A percentile compares a stretch with the other conserved stretches of the same genome.
Evolutionary conservation across 2,113 vertebrate genomes (phyloP).

Genomic region (Falcunculus frontatus): DNA sequence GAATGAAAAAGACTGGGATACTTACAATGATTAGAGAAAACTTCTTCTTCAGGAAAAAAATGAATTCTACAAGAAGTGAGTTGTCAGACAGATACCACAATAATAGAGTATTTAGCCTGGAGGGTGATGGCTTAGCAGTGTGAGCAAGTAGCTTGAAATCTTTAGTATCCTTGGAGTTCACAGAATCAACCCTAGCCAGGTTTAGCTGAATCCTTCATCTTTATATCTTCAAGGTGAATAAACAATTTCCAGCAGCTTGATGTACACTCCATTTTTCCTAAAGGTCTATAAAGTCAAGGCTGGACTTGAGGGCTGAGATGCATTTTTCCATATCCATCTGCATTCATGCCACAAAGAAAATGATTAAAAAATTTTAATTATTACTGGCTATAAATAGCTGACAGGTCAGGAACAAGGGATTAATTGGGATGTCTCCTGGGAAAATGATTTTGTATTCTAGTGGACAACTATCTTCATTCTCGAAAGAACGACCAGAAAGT

Average conservation of each 20-base stretch:
- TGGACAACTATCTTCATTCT: neutral
- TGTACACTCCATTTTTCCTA: accelerated
- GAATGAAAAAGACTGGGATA: neutral
- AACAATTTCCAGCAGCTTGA: neutral
- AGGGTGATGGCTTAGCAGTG: neutral
- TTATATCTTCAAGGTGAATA: neutral
- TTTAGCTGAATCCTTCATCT: neutral
- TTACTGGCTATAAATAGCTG: neutral
- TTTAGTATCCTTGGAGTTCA: neutral
- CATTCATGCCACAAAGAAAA: neutral
- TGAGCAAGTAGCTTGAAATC: neutral
- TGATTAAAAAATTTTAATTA: neutral
- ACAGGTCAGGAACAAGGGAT: neutral
- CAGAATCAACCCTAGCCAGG: neutral
- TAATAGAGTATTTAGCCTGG: neutral
- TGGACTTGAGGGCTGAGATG: neutral
- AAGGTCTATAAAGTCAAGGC: neutral
- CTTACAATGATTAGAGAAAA: neutral
- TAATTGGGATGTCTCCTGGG: neutral
- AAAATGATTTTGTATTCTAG: neutral
- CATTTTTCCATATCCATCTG: neutral
- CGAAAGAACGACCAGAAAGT: neutral
- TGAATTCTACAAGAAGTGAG: neutral
- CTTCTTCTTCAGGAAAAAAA: neutral
- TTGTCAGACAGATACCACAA: neutral